These are phyloP conservation scores for Epicauta chinensis DNA, from an alignment of 1,140 invertebrate genomes.

Conservation along the genomic window DNA sequence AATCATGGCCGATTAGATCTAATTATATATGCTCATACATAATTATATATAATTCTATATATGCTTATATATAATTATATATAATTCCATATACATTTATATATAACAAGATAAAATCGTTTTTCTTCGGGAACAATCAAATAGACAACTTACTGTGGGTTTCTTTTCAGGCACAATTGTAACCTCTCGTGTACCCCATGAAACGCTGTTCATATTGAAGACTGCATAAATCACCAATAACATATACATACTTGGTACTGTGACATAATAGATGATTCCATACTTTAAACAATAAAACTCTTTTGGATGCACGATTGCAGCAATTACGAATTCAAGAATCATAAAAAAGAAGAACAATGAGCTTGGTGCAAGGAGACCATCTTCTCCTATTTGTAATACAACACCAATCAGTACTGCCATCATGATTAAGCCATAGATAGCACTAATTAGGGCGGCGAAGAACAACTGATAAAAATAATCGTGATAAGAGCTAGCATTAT, in stretches of 20 bases:
- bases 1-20: too few species aligned
- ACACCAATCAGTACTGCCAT: constrained; percentile 87
- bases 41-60: too few species aligned
- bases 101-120: too few species aligned
- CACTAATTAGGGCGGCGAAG: constrained; percentile 67
- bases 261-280: constrained; percentile 82
- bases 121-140: background rate
- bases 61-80: too few species aligned
- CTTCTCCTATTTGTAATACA: constrained; percentile 69
- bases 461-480: constrained; percentile 50
- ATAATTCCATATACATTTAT: too few species aligned
- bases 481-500: too few species aligned
- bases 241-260: constrained; percentile 91
- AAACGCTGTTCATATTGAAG: constrained; percentile 85
- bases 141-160: constrained; percentile 38
- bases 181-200: constrained; percentile 85
- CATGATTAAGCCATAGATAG: constrained; percentile 84
- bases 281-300: constrained; percentile 72
- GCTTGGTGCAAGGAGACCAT: constrained; percentile 72
- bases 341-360: constrained; percentile 69
- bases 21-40: too few species aligned
- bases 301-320: constrained; percentile 76
- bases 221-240: constrained; percentile 85
- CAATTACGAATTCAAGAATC: constrained; percentile 56
- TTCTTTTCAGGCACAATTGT: constrained; percentile 34